Evolutionary conservation across 2,113 vertebrate genomes (phyloP).

Genomic region (Anas platyrhynchos): DNA sequence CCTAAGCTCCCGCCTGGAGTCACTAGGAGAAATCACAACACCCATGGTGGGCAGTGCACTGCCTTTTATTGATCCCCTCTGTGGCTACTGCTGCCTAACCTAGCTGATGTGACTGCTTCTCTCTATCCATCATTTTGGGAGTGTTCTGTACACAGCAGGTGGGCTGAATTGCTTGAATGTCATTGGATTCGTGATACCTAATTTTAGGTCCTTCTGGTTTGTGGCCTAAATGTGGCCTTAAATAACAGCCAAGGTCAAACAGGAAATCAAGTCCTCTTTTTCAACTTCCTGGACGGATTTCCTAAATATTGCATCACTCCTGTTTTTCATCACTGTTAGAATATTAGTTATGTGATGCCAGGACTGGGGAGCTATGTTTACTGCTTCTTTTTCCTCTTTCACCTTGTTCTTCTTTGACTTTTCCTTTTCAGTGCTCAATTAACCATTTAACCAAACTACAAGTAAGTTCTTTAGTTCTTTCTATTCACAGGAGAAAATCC

Average conservation of each 20-base stretch:
- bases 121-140: background rate
- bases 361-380: background rate
- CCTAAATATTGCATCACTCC: conserved; percentile 16
- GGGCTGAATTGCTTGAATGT: background rate
- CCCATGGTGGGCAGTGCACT: background rate
- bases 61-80: background rate
- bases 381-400: background rate
- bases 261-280: conserved; percentile 20
- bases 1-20: background rate
- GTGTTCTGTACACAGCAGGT: background rate
- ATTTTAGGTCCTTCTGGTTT: background rate
- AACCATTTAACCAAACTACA: background rate
- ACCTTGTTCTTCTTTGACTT: background rate
- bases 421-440: background rate
- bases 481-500: background rate
- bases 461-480: background rate
- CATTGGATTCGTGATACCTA: background rate
- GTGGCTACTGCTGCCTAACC: background rate
- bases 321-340: background rate
- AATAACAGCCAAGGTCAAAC: background rate
- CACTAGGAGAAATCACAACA: background rate
- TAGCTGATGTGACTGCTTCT: background rate
- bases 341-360: background rate
- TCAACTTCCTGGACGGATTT: background rate
- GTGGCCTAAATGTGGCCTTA: background rate